A percentile compares a stretch with the other conserved stretches of the same genome.
Conservation (phyloP, 2,888 invertebrate species). For the Baccha elongata region DNA sequence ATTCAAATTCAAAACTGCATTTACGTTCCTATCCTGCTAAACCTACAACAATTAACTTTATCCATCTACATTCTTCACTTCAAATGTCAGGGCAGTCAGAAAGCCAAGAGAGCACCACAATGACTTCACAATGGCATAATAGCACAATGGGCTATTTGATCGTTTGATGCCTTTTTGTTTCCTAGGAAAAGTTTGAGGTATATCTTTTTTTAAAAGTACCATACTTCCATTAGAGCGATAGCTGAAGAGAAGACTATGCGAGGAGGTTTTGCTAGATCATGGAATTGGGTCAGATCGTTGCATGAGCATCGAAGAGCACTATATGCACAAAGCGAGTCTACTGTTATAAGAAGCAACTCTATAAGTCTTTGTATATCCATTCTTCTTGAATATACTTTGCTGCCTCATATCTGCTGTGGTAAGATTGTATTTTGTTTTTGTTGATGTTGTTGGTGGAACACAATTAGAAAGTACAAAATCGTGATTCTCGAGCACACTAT, state of each 20-base stretch:
- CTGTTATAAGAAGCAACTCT: not conserved
- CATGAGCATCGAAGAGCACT: constrained; percentile 33
- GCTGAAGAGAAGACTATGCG: constrained; percentile 1
- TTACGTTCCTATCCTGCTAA: no score
- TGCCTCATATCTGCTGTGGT: not conserved
- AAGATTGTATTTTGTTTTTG: constrained; percentile 14
- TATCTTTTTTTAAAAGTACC: constrained; percentile 1
- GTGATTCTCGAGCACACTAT: constrained; percentile 56
- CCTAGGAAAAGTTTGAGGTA: constrained; percentile 39
- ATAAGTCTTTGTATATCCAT: constrained; percentile 8
- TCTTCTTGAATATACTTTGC: constrained; percentile 8
- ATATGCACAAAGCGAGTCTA: not conserved
- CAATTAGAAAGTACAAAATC: constrained; percentile 73
- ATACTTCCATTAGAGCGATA: not conserved
- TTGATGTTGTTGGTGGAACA: constrained; percentile 31
- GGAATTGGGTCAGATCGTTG: constrained; percentile 66
- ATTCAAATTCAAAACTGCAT: constrained; percentile 17
- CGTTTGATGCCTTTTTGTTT: constrained; percentile 42
- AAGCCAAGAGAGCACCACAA: constrained; percentile 4
- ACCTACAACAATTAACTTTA: constrained; percentile 31
- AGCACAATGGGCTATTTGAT: constrained; percentile 59
- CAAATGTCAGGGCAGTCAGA: constrained; percentile 44
- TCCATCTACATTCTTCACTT: constrained; percentile 23
- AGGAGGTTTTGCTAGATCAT: constrained; percentile 62
- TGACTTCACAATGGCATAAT: constrained; percentile 51